Base-by-base conservation (phyloP, 2,888 invertebrate genomes). In the Sinohyriopsis cumingii region DNA sequence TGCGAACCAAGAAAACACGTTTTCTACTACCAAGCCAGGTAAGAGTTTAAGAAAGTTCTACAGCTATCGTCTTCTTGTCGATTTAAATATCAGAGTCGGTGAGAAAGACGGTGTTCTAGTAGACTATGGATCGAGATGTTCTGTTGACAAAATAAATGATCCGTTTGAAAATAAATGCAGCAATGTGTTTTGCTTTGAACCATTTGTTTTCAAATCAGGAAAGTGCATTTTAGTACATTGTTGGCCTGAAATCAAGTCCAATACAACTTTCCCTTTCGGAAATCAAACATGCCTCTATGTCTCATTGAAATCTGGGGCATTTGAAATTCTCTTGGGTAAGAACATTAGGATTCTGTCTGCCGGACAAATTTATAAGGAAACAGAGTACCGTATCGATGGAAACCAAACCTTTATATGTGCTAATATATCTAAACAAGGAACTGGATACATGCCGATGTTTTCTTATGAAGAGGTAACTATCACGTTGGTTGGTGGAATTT, bases 401-500 rank as follows among this genome's bases (percentile, higher is more conserved):
- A 53, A 22, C 19, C 61, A 66, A 45, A 71, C 73, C 22, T 76
- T 71, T 73, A 64, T 82, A 18, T 81, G 81, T 67, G 62, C 70
- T 18, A 65, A 73, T 55, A 28, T 18, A n/a, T 59, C 33, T 18
- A 62, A 67, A 18, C 67, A 68, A 7, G 53, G 64, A 18, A 33
- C 53, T 9, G 60, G 62, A n/a, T 56, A 33, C 19, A 59, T 64
- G 54, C 77, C 77, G 22, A 59, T 65, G 53, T 77, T 76, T 53
- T 69, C 73, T 20, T 60, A 57, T 22, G 53, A 70, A 5, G 77
- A 80, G 56, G 67, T 68, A 4, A 73, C 75, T 59, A 56, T 94
- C 64, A 93, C 93, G 20, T 90, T 94, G 61, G 91, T 93, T 78
- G 93, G 93, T 63, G 93, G 94, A 15, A 90, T 94, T 19, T 93